Base-by-base conservation (phyloP, 2,888 invertebrate genomes). In the Scaptomyza parva region DNA sequence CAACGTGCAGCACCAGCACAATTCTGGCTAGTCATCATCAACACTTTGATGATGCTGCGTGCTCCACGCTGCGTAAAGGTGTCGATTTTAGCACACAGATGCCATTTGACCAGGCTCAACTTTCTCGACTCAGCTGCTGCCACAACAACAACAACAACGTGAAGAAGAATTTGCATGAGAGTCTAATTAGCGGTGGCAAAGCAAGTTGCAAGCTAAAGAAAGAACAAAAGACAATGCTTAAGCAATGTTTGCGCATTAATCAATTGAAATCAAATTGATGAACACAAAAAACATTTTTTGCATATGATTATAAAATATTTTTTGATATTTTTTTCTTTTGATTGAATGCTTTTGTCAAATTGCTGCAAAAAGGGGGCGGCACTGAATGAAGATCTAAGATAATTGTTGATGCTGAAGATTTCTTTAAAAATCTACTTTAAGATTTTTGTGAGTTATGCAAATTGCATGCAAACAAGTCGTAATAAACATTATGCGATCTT, bases 31-130 rank as follows among this genome's bases (percentile, higher is more conserved):
- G 65, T 82, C 78, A 76, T 75, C 65, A 67, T 59, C 63, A 74
- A 50, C 44, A 70, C 84, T 87, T 87, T 84, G 88, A 87, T 84
- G 86, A 68, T 22, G 83, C 76, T 85, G 80, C 80, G 71, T 78
- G 57, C 64, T 51, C 74, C 78, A 76, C 74, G 78, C 84, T 72
- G 88, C 88, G 70, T 84, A 82, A 76, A 86, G 86, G 86, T 86
- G 86, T 86, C 80, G 88, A 85, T 86, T 86, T 86, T 86, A 87
- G 87, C 88, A 86, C 88, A 78, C 69, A 71, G 73, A 67, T 82
- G 86, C 83, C 88, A 84, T 76, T 78, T 76, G 78, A 76, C 47
- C 61, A 60, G 64, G 64, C 68, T 57, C 52, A 47, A 40, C 66
- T 63, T 77, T 74, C 76, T 71, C n/a, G n/a, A 70, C 70, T 22